These are phyloP conservation scores for Camelus dromedarius DNA, from an alignment of 2,113 vertebrate genomes.

Conservation along the genomic window DNA sequence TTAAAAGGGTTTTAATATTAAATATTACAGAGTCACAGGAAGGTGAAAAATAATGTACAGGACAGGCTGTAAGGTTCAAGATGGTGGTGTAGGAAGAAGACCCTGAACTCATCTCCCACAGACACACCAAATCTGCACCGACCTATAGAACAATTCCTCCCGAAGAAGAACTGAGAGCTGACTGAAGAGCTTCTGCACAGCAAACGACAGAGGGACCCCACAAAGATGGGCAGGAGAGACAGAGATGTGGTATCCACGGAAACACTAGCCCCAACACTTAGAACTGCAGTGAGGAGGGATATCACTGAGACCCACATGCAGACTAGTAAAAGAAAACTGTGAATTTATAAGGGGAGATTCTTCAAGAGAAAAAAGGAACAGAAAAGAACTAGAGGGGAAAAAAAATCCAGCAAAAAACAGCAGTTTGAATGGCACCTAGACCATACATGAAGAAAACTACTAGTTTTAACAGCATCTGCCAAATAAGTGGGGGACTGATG, in stretches of 20 bases:
- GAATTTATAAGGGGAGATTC: neutral
- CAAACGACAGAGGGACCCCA: neutral
- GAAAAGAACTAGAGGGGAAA: neutral
- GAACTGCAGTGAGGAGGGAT: neutral
- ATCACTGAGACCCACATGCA: neutral
- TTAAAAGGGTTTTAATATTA: neutral
- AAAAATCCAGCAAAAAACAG: neutral
- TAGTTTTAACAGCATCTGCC: neutral
- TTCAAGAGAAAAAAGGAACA: neutral
- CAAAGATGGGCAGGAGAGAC: neutral
- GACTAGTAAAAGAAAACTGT: neutral
- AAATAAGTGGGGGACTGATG: neutral
- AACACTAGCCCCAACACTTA: neutral
- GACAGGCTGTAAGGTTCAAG: neutral
- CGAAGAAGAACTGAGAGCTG: neutral
- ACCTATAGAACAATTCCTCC: neutral
- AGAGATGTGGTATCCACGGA: neutral
- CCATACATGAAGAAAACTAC: neutral
- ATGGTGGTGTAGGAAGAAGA: neutral
- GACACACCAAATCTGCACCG: neutral
- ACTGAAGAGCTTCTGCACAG: neutral
- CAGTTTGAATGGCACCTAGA: neutral
- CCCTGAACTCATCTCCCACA: neutral
- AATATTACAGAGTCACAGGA: neutral
- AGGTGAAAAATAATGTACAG: neutral